phyloP scores from a whole-genome alignment of 92 coral and sea anemone genomes.

The Epizoanthus rinbou region DNA sequence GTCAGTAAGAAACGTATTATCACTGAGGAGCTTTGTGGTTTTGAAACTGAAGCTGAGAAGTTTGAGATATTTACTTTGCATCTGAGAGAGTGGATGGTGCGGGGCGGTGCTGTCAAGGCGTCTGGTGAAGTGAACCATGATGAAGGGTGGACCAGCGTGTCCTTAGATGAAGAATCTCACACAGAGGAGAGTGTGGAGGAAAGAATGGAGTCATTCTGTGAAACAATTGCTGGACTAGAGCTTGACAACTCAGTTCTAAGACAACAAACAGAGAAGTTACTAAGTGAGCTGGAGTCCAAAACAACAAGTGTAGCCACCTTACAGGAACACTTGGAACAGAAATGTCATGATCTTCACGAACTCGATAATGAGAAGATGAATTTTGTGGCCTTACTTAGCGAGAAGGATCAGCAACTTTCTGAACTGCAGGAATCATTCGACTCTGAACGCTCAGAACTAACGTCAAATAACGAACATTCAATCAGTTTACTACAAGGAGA shows the following conservation, averaged over 20 bases:
- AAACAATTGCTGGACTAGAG: constrained; percentile 63
- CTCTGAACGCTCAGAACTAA: constrained; percentile 70
- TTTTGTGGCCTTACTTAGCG: constrained; percentile 75
- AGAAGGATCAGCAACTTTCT: constrained; percentile 73
- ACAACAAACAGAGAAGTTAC: constrained; percentile 73
- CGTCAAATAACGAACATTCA: constrained; percentile 65
- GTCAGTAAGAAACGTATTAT: constrained; percentile 31
- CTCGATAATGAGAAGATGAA: constrained; percentile 58
- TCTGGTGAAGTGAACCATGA: neutral
- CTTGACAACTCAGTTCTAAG: constrained; percentile 74
- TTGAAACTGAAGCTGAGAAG: constrained; percentile 59
- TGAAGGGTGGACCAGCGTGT: constrained; percentile 31
- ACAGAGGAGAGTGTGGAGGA: constrained; percentile 38
- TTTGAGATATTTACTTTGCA: constrained; percentile 53
- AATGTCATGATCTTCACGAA: constrained; percentile 57
- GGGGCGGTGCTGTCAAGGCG: constrained; percentile 19
- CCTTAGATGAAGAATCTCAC: constrained; percentile 61
- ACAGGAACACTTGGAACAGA: constrained; percentile 61
- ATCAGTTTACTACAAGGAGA: constrained; percentile 67
- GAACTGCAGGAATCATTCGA: constrained; percentile 88
- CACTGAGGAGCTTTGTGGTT: constrained; percentile 39
- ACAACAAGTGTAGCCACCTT: constrained; percentile 51
- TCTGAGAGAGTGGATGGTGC: constrained; percentile 64
- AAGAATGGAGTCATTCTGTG: constrained; percentile 49
- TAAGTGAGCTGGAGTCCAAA: constrained; percentile 67